Evolutionary conservation across 2,797 vertebrate species (phyloP).

Genomic region (Melanotaenia pygmaea): DNA sequence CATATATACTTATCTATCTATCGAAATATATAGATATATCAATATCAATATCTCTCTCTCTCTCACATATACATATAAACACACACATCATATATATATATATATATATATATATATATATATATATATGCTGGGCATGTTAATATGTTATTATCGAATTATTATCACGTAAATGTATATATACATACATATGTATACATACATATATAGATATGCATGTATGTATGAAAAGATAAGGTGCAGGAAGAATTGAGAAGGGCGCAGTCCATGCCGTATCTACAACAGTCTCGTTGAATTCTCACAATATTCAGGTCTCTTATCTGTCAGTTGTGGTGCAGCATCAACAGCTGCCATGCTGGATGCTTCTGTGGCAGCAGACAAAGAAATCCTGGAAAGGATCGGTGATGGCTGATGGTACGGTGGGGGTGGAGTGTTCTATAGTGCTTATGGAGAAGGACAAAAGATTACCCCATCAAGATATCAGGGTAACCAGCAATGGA

Average conservation of each 20-base stretch:
- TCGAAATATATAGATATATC: no score
- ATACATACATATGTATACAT: no score
- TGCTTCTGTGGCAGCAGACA: slow-evolving; percentile 60
- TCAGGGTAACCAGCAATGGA: slow-evolving; percentile 47
- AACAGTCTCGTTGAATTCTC: slow-evolving; percentile 15
- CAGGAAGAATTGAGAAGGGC: not conserved
- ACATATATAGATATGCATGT: not conserved
- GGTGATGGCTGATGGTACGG: slow-evolving; percentile 46
- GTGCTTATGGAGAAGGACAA: slow-evolving; percentile 60
- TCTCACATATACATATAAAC: no score
- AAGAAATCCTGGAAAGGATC: slow-evolving; percentile 57
- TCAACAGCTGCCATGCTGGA: slow-evolving; percentile 37
- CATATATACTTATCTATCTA: not conserved
- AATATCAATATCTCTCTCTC: no score
- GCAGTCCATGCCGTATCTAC: not conserved
- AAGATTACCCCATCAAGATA: slow-evolving; percentile 67
- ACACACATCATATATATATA: no score
- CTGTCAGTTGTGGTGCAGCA: slow-evolving; percentile 27
- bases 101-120: no score
- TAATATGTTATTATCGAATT: no score
- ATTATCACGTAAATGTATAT: no score
- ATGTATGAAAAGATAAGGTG: not conserved
- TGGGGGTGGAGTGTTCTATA: slow-evolving; percentile 56
- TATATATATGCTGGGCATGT: no score
- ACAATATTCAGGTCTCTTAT: slow-evolving; percentile 28